Percentiles rank a stretch among this genome's conserved stretches.
phyloP scores from a whole-genome alignment of 2,797 vertebrate genomes.

The Eleutherodactylus coqui region DNA sequence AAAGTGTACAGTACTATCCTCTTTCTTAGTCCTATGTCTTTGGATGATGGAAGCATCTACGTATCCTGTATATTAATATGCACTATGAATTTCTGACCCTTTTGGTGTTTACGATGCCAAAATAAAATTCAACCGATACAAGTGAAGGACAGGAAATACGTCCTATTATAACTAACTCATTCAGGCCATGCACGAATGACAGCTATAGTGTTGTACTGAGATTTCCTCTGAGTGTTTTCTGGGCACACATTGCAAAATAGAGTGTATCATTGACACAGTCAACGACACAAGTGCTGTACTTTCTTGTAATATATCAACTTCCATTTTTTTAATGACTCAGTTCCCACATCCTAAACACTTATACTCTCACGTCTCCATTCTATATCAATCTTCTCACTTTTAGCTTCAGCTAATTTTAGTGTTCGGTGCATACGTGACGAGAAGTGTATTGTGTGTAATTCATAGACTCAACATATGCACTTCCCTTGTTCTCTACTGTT shows the following conservation, averaged over 20 bases:
- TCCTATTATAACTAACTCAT: constrained; percentile 59
- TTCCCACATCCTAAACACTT: constrained; percentile 63
- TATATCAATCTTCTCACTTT: constrained; percentile 62
- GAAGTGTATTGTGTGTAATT: constrained; percentile 48
- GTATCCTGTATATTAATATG: background rate
- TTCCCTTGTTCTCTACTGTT: constrained; percentile 36
- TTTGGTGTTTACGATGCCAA: constrained; percentile 14
- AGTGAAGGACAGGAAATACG: constrained; percentile 69
- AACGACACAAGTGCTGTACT: constrained; percentile 31
- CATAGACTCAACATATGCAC: constrained; percentile 21
- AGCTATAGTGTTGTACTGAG: constrained; percentile 61
- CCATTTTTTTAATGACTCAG: constrained; percentile 59
- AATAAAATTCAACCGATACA: constrained; percentile 27
- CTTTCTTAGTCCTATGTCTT: background rate
- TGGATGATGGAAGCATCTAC: background rate
- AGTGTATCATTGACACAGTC: constrained; percentile 59
- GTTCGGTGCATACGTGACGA: constrained; percentile 50
- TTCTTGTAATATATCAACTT: constrained; percentile 60
- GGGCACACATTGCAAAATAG: constrained; percentile 50
- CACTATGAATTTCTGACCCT: constrained; percentile 41
- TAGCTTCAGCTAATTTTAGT: constrained; percentile 50
- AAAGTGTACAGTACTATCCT: too few relatives aligned
- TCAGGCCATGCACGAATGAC: constrained; percentile 60
- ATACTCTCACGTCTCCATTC: constrained; percentile 64
- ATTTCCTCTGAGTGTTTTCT: constrained; percentile 65